Percentiles rank a stretch among this genome's conserved stretches.
These are phyloP conservation scores for Gobius niger DNA, from an alignment of 2,113 vertebrate genomes.

Conservation along the genomic window DNA sequence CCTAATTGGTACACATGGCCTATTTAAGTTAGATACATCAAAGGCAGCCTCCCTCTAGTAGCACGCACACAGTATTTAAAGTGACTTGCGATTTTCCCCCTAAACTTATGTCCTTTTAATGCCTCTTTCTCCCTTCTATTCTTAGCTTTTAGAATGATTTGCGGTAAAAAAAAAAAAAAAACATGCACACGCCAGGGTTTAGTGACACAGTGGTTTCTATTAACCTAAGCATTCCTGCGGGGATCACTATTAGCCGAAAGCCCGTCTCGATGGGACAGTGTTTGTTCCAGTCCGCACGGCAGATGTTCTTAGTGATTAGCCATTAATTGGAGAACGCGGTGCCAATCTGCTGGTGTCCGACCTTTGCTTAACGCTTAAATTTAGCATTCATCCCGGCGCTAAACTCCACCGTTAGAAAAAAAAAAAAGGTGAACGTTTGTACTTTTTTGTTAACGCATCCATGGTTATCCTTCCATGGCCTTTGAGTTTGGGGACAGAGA, in stretches of 20 bases:
- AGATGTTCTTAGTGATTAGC: slow-evolving; percentile 72
- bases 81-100: slow-evolving; percentile 10
- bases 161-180: no score
- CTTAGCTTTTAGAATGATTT: slow-evolving; percentile 12
- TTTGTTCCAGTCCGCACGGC: slow-evolving; percentile 64
- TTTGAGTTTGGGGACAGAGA: no score
- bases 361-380: slow-evolving; percentile 45
- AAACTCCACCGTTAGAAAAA: slow-evolving; percentile 1
- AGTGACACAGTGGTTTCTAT: slow-evolving; percentile 45
- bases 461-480: no score
- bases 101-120: slow-evolving; percentile 27
- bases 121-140: slow-evolving; percentile 32
- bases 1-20: no score
- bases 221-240: slow-evolving; percentile 61
- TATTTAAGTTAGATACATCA: no score
- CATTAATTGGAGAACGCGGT: slow-evolving; percentile 64
- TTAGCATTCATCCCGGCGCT: slow-evolving; percentile 39
- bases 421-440: slow-evolving; percentile 37
- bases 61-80: not conserved
- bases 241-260: slow-evolving; percentile 47
- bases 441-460: slow-evolving; percentile 26
- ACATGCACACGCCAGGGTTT: slow-evolving; percentile 13
- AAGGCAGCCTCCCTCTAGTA: no score
- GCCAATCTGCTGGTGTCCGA: slow-evolving; percentile 56
- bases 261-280: slow-evolving; percentile 51